These are phyloP conservation scores for Bellardia bayeri DNA, from an alignment of 2,888 invertebrate species.

Conservation along the genomic window DNA sequence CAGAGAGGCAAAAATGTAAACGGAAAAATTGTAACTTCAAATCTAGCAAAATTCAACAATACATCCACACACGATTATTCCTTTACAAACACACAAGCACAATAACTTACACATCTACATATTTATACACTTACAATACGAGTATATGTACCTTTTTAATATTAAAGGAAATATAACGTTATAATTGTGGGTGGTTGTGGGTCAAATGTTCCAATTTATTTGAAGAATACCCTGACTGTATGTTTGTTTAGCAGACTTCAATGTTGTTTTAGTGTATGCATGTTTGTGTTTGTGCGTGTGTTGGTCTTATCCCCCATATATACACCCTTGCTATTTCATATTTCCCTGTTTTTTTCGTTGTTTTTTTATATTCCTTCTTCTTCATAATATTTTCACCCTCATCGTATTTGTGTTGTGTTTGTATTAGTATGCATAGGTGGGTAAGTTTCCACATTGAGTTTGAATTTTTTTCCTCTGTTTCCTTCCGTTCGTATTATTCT, in stretches of 20 bases:
- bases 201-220: conserved; percentile 26
- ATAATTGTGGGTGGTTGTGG: conserved; percentile 72
- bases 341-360: conserved; percentile 50
- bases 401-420: conserved; percentile 26
- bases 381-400: conserved; percentile 69
- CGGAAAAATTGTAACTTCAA: conserved; percentile 62
- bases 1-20: conserved; percentile 47
- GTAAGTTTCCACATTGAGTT: conserved; percentile 29
- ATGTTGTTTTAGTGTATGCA: conserved; percentile 60
- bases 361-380: conserved; percentile 36
- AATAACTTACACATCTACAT: conserved; percentile 1
- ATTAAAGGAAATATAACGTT: conserved; percentile 73
- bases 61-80: conserved; percentile 59
- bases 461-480: conserved; percentile 53
- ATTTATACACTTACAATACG: conserved; percentile 6
- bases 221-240: conserved; percentile 42
- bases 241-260: conserved; percentile 66
- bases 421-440: conserved; percentile 28
- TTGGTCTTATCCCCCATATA: conserved; percentile 23
- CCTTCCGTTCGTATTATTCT: conserved; percentile 35
- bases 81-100: not conserved
- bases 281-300: conserved; percentile 14
- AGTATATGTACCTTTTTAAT: conserved; percentile 59
- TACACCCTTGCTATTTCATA: conserved; percentile 54
- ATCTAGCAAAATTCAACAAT: conserved; percentile 73